Evolutionary conservation across 2,888 invertebrate genomes (phyloP), one percentile per base, ranked within the genome.

Genomic region (Dryococelus australis): DNA sequence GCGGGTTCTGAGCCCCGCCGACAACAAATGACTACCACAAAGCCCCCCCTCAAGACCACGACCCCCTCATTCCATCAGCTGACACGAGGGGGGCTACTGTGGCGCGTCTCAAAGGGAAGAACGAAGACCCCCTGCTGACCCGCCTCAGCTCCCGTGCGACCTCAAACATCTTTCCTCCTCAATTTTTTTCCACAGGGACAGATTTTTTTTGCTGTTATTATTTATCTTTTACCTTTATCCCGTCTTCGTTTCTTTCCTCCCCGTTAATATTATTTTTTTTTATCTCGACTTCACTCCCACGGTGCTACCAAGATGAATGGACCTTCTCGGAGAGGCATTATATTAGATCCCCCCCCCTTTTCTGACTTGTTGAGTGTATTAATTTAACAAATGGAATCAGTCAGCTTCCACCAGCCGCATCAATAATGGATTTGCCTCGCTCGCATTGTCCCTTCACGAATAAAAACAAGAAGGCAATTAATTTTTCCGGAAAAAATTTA

Each of bases 11-110:
- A n/a, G n/a, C 65, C 65, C 65, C n/a, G 65, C n/a, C 65, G 65
- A 65, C 65, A 65, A 65, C 65, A 65, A 65, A 65, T 65, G 65
- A 65, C 65, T 65, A 65, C 65, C 65, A 65, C 65, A 65, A 65
- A 65, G 65, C 65, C 65, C 65, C 20, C n/a, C 65, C 65, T 65
- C 65, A 35, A 4, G 35, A 8, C n/a, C 65, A n/a, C n/a, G 20
- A 10, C 65, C n/a, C n/a, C 65, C 65, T 65, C 65, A 65, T 5
- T 65, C 65, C 65, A n/a, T 65, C 16, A 12, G 12, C 65, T n/a
- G 47, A 47, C 47, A 47, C 35, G 35, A 16, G 47, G 47, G 47
- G 47, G 47, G 65, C 65, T 65, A 65, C 65, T 65, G 65, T 65
- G 65, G 65, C 65, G 24, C 24, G n/a, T 65, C 65, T 65, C 65